A percentile compares a stretch with the other conserved stretches of the same genome.
Conservation (phyloP, 1,140 invertebrate species). For the Chlorops oryzae region DNA sequence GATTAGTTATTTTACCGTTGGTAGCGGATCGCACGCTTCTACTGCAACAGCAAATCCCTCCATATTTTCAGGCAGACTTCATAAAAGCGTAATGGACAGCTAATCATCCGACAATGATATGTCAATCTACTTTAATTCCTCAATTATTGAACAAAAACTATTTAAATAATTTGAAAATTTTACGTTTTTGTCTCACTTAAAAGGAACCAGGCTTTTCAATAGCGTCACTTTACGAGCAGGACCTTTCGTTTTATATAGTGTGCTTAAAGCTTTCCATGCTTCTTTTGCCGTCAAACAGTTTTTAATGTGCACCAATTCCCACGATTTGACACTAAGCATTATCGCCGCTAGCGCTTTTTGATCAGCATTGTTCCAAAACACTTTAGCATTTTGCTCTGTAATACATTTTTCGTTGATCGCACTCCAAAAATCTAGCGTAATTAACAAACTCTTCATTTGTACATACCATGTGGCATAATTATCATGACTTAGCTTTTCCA, state of each 20-base stretch:
- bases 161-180: background rate
- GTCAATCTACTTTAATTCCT: constrained; percentile 7
- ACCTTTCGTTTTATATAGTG: constrained; percentile 1
- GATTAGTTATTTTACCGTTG: background rate
- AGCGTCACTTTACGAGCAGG: constrained; percentile 5
- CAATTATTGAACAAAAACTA: constrained; percentile 1
- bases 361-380: background rate
- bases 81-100: background rate
- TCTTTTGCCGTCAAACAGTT: constrained; percentile 3
- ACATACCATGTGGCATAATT: background rate
- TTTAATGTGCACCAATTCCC: constrained; percentile 7
- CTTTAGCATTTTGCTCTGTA: too few species aligned
- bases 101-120: background rate
- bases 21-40: background rate
- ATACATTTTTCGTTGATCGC: too few species aligned
- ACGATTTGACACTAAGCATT: constrained; percentile 1
- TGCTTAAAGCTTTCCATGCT: constrained; percentile 1
- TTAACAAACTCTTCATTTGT: background rate
- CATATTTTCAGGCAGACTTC: constrained; percentile 6
- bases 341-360: constrained; percentile 7
- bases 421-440: background rate
- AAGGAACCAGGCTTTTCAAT: constrained; percentile 6
- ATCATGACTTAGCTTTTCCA: background rate
- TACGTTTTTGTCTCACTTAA: background rate
- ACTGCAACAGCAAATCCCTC: constrained; percentile 11